A percentile compares a stretch with the other conserved stretches of the same genome.
Evolutionary conservation across 2,888 invertebrate genomes (phyloP).

Genomic region (Anoplius nigerrimus): DNA sequence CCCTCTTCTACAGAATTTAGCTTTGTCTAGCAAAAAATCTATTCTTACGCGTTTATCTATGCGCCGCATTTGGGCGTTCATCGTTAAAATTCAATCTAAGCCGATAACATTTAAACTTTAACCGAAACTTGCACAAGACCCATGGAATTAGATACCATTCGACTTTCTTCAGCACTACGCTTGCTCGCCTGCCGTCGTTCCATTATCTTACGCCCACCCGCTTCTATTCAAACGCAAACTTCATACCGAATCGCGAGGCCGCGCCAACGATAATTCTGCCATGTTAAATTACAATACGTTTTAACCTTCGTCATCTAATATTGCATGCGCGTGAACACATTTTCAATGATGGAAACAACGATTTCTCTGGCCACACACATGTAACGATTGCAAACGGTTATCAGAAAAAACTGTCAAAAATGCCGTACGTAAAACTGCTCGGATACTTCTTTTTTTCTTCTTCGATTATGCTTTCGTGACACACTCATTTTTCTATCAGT

Average conservation of each 20-base stretch:
- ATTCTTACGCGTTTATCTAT: conserved; percentile 46
- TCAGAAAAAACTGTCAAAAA: conserved; percentile 42
- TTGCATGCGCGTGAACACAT: conserved; percentile 70
- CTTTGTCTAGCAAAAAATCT: conserved; percentile 43
- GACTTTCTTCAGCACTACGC: conserved; percentile 24
- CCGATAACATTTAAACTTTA: conserved; percentile 66
- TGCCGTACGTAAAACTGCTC: conserved; percentile 56
- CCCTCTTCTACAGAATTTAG: conserved; percentile 34
- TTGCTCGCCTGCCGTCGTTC: conserved; percentile 4
- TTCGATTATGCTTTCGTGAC: conserved; percentile 21
- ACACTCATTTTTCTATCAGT: neutral
- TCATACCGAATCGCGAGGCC: conserved; percentile 12
- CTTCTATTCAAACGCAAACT: no score
- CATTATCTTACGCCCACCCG: conserved; percentile 10
- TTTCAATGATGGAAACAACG: conserved; percentile 56
- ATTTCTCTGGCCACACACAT: no score
- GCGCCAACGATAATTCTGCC: conserved; percentile 3
- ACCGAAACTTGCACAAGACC: conserved; percentile 71
- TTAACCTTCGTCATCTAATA: conserved; percentile 63
- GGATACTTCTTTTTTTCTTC: conserved; percentile 43
- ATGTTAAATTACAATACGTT: conserved; percentile 54
- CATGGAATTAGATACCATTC: conserved; percentile 62
- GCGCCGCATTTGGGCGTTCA: conserved; percentile 33
- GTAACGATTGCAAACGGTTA: conserved; percentile 1
- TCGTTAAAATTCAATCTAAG: conserved; percentile 65